Evolutionary conservation across 2,888 invertebrate species (phyloP), one percentile per base, ranked within the genome.

Genomic region (Keiferia lycopersicella): DNA sequence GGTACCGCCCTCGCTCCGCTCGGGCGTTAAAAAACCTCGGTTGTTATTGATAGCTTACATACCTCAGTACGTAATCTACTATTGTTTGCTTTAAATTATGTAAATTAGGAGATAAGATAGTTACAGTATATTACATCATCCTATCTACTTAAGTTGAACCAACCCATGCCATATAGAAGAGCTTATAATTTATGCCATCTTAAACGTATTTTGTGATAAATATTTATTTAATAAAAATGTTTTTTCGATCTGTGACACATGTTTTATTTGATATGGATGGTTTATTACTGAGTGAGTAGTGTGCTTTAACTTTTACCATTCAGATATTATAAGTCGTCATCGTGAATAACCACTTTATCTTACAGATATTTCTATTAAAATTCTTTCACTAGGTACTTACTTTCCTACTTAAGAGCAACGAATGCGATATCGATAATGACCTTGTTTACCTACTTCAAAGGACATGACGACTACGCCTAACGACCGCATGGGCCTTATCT

Each of bases 241-340:
- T 50, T 60, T 82, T 73, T 67, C 71, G 72, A 70, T 72, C 75
- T 22, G 84, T 86, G 62, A 81, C 84, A 45, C 88, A 91, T 72
- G 80, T 88, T 74, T 83, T 90, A 76, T 90, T 91, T 76, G 90
- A 90, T 76, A 90, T 91, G 90, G 89, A 90, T 73, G 90, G 90
- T 64, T 77, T 90, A 64, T 72, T 91, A 68, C 68, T 89, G 63
- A 86, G 90, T 89, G 81, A 88, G 88, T 84, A 70, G 62, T 22
- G 2, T 18, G 12, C 6, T 18, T 51, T 1, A 1, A 22, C 20
- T 14, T 41, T 14, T 14, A 41, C 41, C 2, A n/a, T 6, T 41
- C 12, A n/a, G 4, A 6, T 10, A 1, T 39, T 10, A 1, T 39
- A 50, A 20, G 20, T 50, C 8, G n/a, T 18, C 20, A 50, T 50